Base-by-base conservation (phyloP, 2,888 invertebrate species). In the Lithophane semibrunnea region DNA sequence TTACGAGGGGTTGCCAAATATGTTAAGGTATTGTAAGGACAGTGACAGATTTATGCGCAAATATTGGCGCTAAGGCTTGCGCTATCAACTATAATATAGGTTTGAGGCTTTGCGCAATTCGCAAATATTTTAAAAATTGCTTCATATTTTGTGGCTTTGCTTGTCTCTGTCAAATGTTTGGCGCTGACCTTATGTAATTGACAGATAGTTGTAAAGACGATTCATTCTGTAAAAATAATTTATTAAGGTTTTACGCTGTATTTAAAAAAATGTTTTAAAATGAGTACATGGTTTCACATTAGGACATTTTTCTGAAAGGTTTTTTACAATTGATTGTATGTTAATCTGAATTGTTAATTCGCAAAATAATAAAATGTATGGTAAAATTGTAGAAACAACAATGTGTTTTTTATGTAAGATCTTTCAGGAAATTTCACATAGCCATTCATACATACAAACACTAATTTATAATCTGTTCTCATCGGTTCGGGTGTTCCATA, bases 401-500 rank as follows among this genome's bases (percentile, higher is more conserved):
- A 16, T 65, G 52, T 73, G 65, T 85, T 79, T 79, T 77, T 72
- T 73, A 82, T 68, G 65, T 79, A 77, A 84, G 79, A 85, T 84
- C 78, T 83, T 88, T 83, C 87, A 88, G 88, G 85, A 82, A 83
- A 64, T 82, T 83, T 81, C 75, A 86, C 75, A 77, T 67, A 72
- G n/a, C 72, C 72, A 83, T 71, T 76, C 74, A 86, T 83, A 81
- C 82, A 83, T 77, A 77, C 71, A 87, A 83, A 76, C 80, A 88
- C 86, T 86, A 90, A 88, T 85, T 76, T 80, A 72, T 81, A 83
- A 79, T 85, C 80, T 86, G 80, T 89, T 84, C 79, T 88, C 88
- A 88, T 85, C 82, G 88, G 85, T 84, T 70, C 88, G 88, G 90
- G 90, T 90, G 89, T 90, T 88, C 89, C 90, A 90, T 90, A 92